Conservation (phyloP, 2,888 invertebrate genomes). For the Sepioteuthis lessoniana region DNA sequence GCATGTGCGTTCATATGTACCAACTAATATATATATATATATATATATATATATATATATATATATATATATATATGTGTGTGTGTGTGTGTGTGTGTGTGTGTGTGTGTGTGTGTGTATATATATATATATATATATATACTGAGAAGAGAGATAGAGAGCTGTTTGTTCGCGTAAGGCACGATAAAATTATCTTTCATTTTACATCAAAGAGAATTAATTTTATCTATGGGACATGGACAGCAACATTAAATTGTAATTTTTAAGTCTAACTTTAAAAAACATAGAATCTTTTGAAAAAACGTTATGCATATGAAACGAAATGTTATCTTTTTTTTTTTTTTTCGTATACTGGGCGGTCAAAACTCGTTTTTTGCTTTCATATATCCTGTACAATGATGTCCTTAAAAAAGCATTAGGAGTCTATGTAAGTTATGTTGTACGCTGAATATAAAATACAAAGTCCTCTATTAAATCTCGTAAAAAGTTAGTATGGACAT, state of each 20-base stretch:
- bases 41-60: not conserved
- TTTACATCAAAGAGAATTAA: not conserved
- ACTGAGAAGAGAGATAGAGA: not conserved
- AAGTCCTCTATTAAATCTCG: not conserved
- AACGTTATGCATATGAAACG: not conserved
- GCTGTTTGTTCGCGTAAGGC: not conserved
- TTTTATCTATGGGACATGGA: not conserved
- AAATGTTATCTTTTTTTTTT: not conserved
- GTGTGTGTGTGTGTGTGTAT: not conserved
- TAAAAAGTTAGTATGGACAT: not conserved
- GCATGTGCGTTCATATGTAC: not conserved
- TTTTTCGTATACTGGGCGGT: not conserved
- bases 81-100: not conserved
- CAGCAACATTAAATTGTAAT: not conserved
- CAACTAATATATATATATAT: constrained; percentile 6
- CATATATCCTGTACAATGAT: not conserved
- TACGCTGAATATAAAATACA: not conserved
- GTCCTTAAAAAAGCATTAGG: not conserved
- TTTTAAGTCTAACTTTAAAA: not conserved
- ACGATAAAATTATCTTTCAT: not conserved
- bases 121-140: not conserved
- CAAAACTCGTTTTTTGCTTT: not conserved
- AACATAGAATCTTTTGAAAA: not conserved
- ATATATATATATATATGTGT: not conserved
- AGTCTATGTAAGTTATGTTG: not conserved